phyloP scores from a whole-genome alignment of 2,888 invertebrate genomes.

The Hybos culiciformis region DNA sequence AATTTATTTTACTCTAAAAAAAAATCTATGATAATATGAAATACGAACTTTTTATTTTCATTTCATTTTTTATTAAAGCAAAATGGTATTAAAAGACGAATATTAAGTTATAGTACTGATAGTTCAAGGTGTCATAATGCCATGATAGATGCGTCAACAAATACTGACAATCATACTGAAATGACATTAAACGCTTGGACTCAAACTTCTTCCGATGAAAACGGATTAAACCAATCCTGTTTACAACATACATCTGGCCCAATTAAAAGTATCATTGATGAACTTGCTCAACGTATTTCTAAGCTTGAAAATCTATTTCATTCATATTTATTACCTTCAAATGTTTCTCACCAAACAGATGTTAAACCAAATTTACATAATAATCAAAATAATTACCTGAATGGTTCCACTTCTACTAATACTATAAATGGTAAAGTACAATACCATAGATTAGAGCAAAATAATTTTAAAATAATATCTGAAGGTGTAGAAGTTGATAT shows the following conservation, averaged over 20 bases:
- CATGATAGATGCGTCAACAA: no score
- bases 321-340: slow-evolving; percentile 16
- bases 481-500: slow-evolving; percentile 12
- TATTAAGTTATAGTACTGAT: no score
- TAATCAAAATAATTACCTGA: slow-evolving; percentile 5
- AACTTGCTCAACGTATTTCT: slow-evolving; percentile 20
- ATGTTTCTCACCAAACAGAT: slow-evolving; percentile 18
- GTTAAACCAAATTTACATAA: slow-evolving; percentile 3
- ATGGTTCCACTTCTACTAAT: slow-evolving; percentile 8
- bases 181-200: slow-evolving; percentile 24
- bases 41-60: no score
- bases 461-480: slow-evolving; percentile 24
- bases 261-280: slow-evolving; percentile 15
- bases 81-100: no score
- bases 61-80: no score
- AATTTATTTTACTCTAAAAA: no score
- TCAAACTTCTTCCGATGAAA: slow-evolving; percentile 20
- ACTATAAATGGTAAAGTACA: slow-evolving; percentile 9
- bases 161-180: slow-evolving; percentile 10
- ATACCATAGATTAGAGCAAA: slow-evolving; percentile 6
- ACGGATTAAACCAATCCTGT: slow-evolving; percentile 16
- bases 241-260: no score
- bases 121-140: no score
- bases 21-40: no score
- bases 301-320: slow-evolving; percentile 22